Conservation (phyloP, 2,113 vertebrate species). For the Holacanthus passer region DNA sequence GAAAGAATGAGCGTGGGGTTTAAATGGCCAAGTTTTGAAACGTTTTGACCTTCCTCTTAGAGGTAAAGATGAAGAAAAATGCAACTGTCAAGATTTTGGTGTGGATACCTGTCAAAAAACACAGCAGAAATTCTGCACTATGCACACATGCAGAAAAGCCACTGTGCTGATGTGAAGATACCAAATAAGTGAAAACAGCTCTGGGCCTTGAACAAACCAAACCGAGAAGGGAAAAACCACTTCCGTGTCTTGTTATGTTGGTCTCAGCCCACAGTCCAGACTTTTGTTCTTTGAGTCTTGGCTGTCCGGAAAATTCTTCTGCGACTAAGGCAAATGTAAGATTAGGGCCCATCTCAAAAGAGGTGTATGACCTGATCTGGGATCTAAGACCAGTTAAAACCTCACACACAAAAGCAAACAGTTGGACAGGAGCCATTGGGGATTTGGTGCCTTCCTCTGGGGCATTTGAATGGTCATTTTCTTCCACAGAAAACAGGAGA, state of each 20-base stretch:
- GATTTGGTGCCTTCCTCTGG: conserved; percentile 1
- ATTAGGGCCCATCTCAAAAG: neutral
- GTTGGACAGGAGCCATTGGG: neutral
- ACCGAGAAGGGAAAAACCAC: conserved; percentile 54
- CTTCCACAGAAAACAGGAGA: neutral
- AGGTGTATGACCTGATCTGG: conserved; percentile 5
- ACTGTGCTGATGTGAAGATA: conserved; percentile 67
- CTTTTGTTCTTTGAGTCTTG: conserved; percentile 22
- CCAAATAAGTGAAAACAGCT: conserved; percentile 56
- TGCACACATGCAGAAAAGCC: conserved; percentile 31
- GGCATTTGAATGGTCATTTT: neutral
- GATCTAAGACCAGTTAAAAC: conserved; percentile 10
- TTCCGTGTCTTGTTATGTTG: conserved; percentile 50
- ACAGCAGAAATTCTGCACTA: conserved; percentile 13
- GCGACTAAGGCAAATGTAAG: neutral
- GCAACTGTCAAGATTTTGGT: neutral
- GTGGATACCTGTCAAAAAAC: neutral
- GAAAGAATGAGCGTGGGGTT: no score
- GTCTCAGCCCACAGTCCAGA: conserved; percentile 28
- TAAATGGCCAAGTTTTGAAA: neutral
- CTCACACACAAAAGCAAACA: neutral
- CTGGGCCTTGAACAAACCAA: conserved; percentile 57
- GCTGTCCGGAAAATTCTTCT: conserved; percentile 26
- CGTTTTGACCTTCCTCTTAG: neutral
- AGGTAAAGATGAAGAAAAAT: no score